Evolutionary conservation across 2,797 vertebrate species (phyloP).

Genomic region (Gallinago solitaria): DNA sequence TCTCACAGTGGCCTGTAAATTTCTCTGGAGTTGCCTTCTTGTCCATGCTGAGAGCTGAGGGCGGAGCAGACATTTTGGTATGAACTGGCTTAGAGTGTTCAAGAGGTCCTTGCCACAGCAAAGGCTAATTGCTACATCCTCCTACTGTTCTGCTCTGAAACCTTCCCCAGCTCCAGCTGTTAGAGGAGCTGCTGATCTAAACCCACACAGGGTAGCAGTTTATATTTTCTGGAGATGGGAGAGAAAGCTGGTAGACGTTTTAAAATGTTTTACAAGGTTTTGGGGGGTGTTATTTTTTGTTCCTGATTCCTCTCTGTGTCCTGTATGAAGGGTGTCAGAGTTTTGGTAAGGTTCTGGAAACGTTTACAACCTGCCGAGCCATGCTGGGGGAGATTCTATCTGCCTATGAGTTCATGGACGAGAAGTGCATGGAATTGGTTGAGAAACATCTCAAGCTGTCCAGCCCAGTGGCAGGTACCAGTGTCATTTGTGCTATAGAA

Average conservation of each 20-base stretch:
- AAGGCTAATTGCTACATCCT: background rate
- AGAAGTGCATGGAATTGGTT: constrained; percentile 89
- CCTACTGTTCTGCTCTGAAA: background rate
- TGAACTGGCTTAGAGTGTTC: background rate
- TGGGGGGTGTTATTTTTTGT: accelerated
- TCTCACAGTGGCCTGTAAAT: background rate
- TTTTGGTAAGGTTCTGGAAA: constrained; percentile 87
- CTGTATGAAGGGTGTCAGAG: constrained; percentile 84
- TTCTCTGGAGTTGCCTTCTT: background rate
- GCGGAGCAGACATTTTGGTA: background rate
- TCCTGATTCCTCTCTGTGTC: background rate
- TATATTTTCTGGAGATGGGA: background rate
- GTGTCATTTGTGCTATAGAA: background rate
- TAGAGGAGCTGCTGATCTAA: background rate
- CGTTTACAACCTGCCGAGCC: constrained; percentile 85
- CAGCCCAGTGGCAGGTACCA: constrained; percentile 87
- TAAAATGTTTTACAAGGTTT: background rate
- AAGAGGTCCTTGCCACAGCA: background rate
- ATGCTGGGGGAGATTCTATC: constrained; percentile 96
- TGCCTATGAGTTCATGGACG: constrained; percentile 93
- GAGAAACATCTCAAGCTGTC: constrained; percentile 84
- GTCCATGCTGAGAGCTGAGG: background rate
- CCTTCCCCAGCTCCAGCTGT: background rate
- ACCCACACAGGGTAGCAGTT: background rate
- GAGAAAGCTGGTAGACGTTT: background rate